Evolutionary conservation across 2,797 vertebrate genomes (phyloP).

Genomic region (Urophycis tenuis): DNA sequence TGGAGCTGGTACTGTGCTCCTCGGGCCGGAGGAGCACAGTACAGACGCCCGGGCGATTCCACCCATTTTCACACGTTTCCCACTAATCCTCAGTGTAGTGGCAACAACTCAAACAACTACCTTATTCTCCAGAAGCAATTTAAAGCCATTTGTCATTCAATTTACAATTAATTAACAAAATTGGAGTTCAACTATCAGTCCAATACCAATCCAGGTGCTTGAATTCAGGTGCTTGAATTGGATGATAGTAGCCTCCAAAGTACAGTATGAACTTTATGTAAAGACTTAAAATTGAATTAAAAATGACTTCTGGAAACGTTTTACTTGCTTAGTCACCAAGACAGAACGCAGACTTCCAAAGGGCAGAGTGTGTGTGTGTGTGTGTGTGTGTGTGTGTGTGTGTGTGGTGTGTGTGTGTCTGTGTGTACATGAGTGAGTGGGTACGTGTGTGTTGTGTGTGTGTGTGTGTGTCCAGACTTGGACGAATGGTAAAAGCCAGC

Average conservation of each 20-base stretch:
- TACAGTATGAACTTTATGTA: not conserved
- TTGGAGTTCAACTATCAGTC: not conserved
- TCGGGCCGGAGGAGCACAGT: not conserved
- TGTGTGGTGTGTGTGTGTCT: not conserved
- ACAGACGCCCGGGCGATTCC: not conserved
- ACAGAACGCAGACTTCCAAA: no score
- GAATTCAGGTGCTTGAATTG: not conserved
- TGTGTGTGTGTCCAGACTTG: not conserved
- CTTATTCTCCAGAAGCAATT: not conserved
- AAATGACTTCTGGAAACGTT: not conserved
- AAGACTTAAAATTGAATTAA: not conserved
- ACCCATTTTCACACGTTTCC: not conserved
- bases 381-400: not conserved
- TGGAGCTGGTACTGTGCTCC: no score
- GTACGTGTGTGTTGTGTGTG: not conserved
- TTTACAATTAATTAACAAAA: not conserved
- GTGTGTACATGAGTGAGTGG: not conserved
- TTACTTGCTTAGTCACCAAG: not conserved
- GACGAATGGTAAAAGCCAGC: constrained; percentile 38
- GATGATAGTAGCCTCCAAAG: not conserved
- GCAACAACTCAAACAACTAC: not conserved
- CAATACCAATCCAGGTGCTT: not conserved
- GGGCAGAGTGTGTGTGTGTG: not conserved
- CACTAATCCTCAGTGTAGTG: not conserved
- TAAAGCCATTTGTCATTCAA: not conserved